Evolutionary conservation across 1,140 invertebrate genomes (phyloP).

Genomic region (Drosophila elegans): DNA sequence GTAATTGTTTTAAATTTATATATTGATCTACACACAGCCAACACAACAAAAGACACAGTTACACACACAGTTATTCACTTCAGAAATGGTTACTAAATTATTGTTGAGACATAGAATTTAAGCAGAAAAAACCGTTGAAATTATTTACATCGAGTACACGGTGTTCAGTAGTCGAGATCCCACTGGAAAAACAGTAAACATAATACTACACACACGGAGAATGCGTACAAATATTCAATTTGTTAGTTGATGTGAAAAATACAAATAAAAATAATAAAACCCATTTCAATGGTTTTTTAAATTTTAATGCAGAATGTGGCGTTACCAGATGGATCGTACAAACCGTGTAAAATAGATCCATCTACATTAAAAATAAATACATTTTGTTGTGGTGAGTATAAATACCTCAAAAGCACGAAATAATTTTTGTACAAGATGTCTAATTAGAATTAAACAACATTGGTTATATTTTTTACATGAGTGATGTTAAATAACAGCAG

Average conservation of each 20-base stretch:
- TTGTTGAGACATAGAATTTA: conserved; percentile 47
- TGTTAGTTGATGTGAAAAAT: conserved; percentile 61
- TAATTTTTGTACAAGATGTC: no score
- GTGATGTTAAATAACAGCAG: no score
- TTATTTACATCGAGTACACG: conserved; percentile 16
- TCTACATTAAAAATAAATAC: no score
- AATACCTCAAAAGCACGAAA: no score
- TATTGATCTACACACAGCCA: conserved; percentile 12
- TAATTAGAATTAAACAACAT: no score
- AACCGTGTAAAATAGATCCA: background rate
- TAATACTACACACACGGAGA: conserved; percentile 25
- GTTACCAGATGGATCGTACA: conserved; percentile 6
- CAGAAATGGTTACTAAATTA: conserved; percentile 17
- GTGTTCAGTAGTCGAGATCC: conserved; percentile 13
- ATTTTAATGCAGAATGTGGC: background rate
- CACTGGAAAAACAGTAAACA: conserved; percentile 17
- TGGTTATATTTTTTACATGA: no score
- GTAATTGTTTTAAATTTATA: conserved; percentile 40
- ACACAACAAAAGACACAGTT: conserved; percentile 15
- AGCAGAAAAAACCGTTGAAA: conserved; percentile 25
- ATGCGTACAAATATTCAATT: conserved; percentile 53
- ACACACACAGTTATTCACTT: conserved; percentile 14
- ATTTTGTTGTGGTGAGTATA: no score
- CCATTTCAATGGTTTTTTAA: conserved; percentile 2
- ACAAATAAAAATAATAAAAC: conserved; percentile 36